These are phyloP conservation scores for Prunella himalayana DNA, from an alignment of 2,113 vertebrate species.

Conservation along the genomic window DNA sequence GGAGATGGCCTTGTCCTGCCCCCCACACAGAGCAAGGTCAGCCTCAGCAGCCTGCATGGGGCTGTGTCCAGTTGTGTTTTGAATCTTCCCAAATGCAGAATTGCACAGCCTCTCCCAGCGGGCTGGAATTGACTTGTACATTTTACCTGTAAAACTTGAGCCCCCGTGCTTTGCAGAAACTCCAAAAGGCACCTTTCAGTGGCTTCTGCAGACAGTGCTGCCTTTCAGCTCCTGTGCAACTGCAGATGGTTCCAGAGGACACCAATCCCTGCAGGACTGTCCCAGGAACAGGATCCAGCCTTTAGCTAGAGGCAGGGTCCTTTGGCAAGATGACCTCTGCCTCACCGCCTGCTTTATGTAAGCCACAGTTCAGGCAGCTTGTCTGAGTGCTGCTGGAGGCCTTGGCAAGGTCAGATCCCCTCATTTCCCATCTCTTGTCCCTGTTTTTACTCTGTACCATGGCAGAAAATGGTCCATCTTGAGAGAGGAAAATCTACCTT, in stretches of 20 bases:
- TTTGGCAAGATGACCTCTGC: background rate
- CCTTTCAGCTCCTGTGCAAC: background rate
- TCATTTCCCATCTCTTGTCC: background rate
- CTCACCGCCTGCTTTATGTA: fast-evolving
- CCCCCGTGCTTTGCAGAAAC: background rate
- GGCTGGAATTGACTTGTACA: background rate
- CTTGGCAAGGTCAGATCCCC: background rate
- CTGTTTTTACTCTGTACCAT: background rate
- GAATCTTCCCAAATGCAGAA: background rate
- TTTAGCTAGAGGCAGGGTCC: background rate
- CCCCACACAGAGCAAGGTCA: background rate
- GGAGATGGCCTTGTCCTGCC: background rate
- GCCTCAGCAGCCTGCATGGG: background rate
- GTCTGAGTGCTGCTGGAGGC: background rate
- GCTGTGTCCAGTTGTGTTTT: background rate
- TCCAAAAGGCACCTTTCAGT: background rate
- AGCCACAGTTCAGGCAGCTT: background rate
- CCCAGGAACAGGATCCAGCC: background rate
- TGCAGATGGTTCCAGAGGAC: background rate
- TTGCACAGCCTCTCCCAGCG: background rate
- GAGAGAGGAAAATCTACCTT: background rate
- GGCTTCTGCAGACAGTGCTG: background rate
- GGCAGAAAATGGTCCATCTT: background rate
- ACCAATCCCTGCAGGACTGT: background rate
- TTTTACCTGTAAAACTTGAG: background rate